phyloP scores from a whole-genome alignment of 2,888 invertebrate species.

The Barypeithes pellucidus region DNA sequence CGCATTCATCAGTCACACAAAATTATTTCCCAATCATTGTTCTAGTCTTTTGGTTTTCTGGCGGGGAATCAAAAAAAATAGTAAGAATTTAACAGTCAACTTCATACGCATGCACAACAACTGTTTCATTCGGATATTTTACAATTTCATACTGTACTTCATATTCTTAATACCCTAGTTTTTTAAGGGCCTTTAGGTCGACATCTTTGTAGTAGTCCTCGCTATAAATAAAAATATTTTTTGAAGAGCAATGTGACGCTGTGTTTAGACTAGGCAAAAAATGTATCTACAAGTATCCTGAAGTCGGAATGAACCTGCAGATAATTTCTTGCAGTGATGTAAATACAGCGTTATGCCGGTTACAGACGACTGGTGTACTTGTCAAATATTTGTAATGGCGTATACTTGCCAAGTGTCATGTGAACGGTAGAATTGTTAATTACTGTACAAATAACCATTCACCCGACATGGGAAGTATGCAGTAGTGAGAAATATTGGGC shows the following conservation, averaged over 20 bases:
- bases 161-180: conserved; percentile 78
- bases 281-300: too few species aligned
- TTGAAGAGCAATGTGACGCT: neutral
- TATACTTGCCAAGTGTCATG: too few species aligned
- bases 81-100: neutral
- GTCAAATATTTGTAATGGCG: too few species aligned
- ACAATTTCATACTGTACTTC: conserved; percentile 14
- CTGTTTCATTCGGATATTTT: neutral
- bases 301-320: too few species aligned
- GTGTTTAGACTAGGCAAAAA: too few species aligned
- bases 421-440: too few species aligned
- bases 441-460: too few species aligned
- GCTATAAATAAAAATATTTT: conserved; percentile 72
- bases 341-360: too few species aligned
- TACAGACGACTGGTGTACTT: too few species aligned
- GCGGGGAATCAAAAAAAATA: neutral
- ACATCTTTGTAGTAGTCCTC: conserved; percentile 95
- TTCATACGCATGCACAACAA: neutral
- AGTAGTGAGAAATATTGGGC: too few species aligned
- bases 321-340: too few species aligned
- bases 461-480: too few species aligned
- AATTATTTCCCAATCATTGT: conserved; percentile 10
- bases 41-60: conserved; percentile 16
- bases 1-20: conserved; percentile 12
- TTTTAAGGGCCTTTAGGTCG: conserved; percentile 90